Conservation (phyloP, 2,113 vertebrate species). For the Malurus melanocephalus region DNA sequence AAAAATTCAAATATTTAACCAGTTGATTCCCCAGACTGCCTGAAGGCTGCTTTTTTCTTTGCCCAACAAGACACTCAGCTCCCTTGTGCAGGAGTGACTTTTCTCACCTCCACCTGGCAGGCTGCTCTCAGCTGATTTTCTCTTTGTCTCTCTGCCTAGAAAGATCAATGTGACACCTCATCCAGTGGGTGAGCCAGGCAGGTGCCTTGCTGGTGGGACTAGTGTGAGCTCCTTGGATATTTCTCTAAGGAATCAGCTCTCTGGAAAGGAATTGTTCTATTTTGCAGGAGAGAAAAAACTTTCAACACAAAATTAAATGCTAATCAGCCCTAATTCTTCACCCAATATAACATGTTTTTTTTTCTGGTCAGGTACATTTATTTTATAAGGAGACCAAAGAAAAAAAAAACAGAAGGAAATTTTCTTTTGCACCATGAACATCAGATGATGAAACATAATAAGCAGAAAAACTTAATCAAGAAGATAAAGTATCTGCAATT, state of each 20-base stretch:
- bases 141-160: neutral
- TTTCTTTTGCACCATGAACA: neutral
- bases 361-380: neutral
- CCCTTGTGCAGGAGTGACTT: neutral
- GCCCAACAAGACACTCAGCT: neutral
- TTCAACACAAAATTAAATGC: neutral
- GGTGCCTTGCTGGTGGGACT: neutral
- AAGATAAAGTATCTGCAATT: neutral
- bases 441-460: neutral
- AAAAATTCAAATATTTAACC: neutral
- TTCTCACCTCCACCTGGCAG: neutral
- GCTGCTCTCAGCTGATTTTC: conserved; percentile 14
- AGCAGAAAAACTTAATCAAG: conserved; percentile 1
- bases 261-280: neutral
- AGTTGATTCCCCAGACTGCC: neutral
- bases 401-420: neutral
- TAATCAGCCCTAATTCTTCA: neutral
- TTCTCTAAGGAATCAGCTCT: neutral
- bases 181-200: neutral
- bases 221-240: neutral
- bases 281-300: neutral
- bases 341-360: neutral
- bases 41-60: neutral
- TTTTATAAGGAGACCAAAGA: neutral
- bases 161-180: neutral